A percentile compares a stretch with the other conserved stretches of the same genome.
These are phyloP conservation scores for Microcebus griseorufus DNA, from an alignment of 2,113 vertebrate genomes.

Conservation along the genomic window DNA sequence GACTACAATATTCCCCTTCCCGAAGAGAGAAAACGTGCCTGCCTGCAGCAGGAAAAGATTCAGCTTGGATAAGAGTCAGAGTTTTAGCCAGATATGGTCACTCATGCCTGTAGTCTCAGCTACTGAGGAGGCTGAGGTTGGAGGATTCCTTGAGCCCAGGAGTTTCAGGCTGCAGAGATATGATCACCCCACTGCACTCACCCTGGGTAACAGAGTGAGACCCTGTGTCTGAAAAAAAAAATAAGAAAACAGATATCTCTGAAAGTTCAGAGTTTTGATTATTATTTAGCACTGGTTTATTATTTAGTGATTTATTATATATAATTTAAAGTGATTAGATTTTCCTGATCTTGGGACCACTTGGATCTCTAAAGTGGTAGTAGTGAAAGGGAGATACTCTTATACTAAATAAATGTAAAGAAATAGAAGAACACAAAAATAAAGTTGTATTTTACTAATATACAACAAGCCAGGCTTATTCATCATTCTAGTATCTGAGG, in stretches of 20 bases:
- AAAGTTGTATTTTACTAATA: background rate
- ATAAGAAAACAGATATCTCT: too few relatives aligned
- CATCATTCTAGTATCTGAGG: background rate
- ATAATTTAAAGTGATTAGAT: background rate
- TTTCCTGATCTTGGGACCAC: background rate
- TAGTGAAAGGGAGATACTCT: background rate
- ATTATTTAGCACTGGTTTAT: background rate
- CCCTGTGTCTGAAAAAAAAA: too few relatives aligned
- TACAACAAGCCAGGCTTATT: background rate
- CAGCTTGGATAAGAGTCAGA: background rate
- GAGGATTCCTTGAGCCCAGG: too few relatives aligned
- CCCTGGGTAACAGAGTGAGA: too few relatives aligned
- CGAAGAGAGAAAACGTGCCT: background rate
- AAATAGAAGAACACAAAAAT: background rate
- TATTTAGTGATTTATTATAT: background rate
- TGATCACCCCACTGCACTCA: too few relatives aligned
- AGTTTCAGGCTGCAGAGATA: too few relatives aligned
- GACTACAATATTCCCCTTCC: background rate
- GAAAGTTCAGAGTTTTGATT: background rate
- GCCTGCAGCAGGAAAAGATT: background rate
- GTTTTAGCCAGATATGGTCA: too few relatives aligned
- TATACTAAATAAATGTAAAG: background rate
- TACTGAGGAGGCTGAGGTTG: too few relatives aligned
- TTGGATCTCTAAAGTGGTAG: background rate
- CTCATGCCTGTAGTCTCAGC: too few relatives aligned